Percentiles rank a stretch among this genome's conserved stretches.
phyloP scores from a whole-genome alignment of 1,140 invertebrate genomes.

The Adelges cooleyi region DNA sequence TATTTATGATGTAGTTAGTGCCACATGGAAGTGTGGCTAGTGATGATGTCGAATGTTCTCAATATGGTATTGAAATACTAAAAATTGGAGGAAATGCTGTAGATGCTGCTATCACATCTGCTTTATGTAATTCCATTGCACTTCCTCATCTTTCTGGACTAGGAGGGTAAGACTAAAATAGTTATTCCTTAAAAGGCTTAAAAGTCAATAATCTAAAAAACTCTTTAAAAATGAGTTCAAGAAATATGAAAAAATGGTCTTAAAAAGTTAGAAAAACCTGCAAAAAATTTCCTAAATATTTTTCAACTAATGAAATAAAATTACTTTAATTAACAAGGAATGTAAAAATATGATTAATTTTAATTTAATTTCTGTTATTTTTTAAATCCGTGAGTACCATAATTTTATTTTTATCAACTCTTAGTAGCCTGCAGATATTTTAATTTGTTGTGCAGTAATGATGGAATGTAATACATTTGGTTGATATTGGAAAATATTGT shows the following conservation, averaged over 20 bases:
- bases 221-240: too few species aligned
- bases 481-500: too few species aligned
- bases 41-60: slow-evolving; percentile 57
- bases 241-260: neutral
- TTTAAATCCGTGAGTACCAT: too few species aligned
- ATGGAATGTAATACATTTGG: too few species aligned
- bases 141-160: slow-evolving; percentile 55
- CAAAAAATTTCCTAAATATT: too few species aligned
- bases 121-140: slow-evolving; percentile 55
- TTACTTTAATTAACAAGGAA: neutral
- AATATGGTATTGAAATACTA: slow-evolving; percentile 53
- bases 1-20: slow-evolving; percentile 49
- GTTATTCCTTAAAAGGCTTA: slow-evolving; percentile 6
- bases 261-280: too few species aligned
- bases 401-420: too few species aligned
- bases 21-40: slow-evolving; percentile 63
- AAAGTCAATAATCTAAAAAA: neutral
- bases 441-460: too few species aligned
- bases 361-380: neutral
- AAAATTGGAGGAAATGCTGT: slow-evolving; percentile 55
- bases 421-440: too few species aligned
- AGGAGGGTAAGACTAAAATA: slow-evolving; percentile 57
- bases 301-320: neutral
- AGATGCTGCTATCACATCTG: slow-evolving; percentile 54
- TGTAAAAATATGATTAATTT: neutral